phyloP scores from a whole-genome alignment of 1,140 invertebrate genomes.

The Ephestia elutella region DNA sequence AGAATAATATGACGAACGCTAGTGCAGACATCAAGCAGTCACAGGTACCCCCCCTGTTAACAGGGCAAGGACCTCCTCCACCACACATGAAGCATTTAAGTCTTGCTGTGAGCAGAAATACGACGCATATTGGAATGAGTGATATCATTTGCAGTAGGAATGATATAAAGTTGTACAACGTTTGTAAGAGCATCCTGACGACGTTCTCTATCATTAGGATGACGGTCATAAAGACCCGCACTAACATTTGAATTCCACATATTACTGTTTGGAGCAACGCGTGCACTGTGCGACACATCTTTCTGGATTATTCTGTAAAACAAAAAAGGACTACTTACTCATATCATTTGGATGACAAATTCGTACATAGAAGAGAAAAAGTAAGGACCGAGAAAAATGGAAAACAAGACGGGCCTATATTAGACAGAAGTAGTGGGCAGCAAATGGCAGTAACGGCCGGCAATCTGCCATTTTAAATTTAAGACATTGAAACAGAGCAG shows the following conservation, averaged over 20 bases:
- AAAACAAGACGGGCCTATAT: no score
- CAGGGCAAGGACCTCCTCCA: slow-evolving; percentile 44
- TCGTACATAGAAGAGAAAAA: no score
- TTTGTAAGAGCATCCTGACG: slow-evolving; percentile 55
- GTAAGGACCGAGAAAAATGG: neutral
- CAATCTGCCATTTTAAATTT: no score
- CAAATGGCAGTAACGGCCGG: no score
- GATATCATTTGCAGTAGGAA: slow-evolving; percentile 58
- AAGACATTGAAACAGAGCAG: no score
- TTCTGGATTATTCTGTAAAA: slow-evolving; percentile 30
- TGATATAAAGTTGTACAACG: slow-evolving; percentile 59
- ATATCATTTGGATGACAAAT: neutral
- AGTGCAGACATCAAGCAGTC: slow-evolving; percentile 50
- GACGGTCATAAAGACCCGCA: slow-evolving; percentile 55
- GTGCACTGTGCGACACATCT: slow-evolving; percentile 58
- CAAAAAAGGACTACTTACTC: neutral
- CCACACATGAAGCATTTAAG: slow-evolving; percentile 58
- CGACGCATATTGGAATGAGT: slow-evolving; percentile 51
- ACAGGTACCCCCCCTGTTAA: slow-evolving; percentile 40
- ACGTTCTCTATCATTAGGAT: slow-evolving; percentile 60
- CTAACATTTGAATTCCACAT: slow-evolving; percentile 57
- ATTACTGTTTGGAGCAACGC: slow-evolving; percentile 42
- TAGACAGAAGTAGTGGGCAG: no score
- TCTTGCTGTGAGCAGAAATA: slow-evolving; percentile 49
- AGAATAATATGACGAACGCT: slow-evolving; percentile 47